phyloP scores from a whole-genome alignment of 2,888 invertebrate species.

The Argyresthia goedartella region DNA sequence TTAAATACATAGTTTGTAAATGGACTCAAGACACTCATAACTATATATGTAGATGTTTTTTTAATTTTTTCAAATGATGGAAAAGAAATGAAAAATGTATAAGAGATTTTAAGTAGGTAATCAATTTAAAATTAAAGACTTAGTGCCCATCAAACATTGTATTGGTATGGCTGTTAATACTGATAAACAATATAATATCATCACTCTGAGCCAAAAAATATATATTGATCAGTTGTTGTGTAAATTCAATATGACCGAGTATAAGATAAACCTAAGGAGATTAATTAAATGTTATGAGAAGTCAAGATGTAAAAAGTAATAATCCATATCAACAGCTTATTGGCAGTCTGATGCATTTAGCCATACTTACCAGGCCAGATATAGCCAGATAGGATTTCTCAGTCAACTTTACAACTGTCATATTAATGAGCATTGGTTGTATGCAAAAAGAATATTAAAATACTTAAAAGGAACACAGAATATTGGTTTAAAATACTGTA shows the following conservation, averaged over 20 bases:
- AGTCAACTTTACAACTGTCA: conserved; percentile 16
- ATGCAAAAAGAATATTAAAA: conserved; percentile 12
- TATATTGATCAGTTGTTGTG: conserved; percentile 1
- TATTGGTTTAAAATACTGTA: conserved; percentile 14
- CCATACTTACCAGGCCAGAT: conserved; percentile 14
- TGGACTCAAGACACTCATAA: not conserved
- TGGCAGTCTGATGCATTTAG: conserved; percentile 14
- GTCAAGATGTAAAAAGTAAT: not conserved
- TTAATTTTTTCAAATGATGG: not conserved
- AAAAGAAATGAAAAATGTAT: not conserved
- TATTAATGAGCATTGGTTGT: conserved; percentile 11
- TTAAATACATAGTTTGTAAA: not conserved
- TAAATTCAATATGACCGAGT: not conserved
- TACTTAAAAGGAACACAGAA: conserved; percentile 11
- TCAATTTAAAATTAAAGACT: not conserved
- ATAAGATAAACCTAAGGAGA: not conserved
- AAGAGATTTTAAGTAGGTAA: not conserved
- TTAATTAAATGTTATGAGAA: not conserved
- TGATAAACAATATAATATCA: not conserved
- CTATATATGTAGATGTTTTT: conserved; percentile 2
- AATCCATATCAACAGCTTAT: conserved; percentile 3
- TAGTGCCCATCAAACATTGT: not conserved
- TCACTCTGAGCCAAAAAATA: not conserved
- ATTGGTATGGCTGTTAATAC: not conserved
- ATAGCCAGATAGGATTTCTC: conserved; percentile 12